Evolutionary conservation across 2,888 invertebrate species (phyloP), one percentile per base, ranked within the genome.

Genomic region (Odontocerum albicorne): DNA sequence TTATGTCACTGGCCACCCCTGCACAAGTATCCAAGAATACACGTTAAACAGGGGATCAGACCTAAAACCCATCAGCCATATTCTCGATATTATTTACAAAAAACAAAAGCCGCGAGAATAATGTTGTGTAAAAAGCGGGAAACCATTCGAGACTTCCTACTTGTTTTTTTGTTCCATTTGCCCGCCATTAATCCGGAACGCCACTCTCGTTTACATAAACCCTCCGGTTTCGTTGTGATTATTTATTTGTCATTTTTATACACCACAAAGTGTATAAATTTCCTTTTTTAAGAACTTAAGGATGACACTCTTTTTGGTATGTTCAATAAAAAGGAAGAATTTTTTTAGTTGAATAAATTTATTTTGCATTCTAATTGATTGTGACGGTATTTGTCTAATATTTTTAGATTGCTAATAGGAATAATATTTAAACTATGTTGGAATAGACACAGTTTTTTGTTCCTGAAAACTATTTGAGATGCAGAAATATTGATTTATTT

Each of bases 121-220:
- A 57, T 54, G 51, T 43, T 16, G 57, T 60, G 60, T 57, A 60
- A 60, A 60, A 60, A 46, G 57, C 60, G 39, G 44, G 47, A 50
- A 53, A 50, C 53, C 57, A 60, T 60, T 60, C 57, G 50, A 57
- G 42, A 53, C 42, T 60, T 52, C 56, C 49, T 31, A 49, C 38
- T n/a, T n/a, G 31, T 32, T n/a, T 49, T 49, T 50, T 52, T 52
- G 17, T 45, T 36, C 17, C 20, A 12, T 20, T 52, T 52, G 17
- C 2, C 45, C 39, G 38, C 52, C 45, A 52, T 52, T 52, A 52
- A 52, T 52, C 47, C 32, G 47, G 19, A 27, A 17, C 35, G 13
- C 33, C 17, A 45, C 17, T 27, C 45, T 33, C 19, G 35, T 45
- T 33, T 36, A 20, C 12, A 44, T 33, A 51, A 39, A 17, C 43